Conservation (phyloP, 1,140 invertebrate species). For the Pseudoatta argentina region DNA sequence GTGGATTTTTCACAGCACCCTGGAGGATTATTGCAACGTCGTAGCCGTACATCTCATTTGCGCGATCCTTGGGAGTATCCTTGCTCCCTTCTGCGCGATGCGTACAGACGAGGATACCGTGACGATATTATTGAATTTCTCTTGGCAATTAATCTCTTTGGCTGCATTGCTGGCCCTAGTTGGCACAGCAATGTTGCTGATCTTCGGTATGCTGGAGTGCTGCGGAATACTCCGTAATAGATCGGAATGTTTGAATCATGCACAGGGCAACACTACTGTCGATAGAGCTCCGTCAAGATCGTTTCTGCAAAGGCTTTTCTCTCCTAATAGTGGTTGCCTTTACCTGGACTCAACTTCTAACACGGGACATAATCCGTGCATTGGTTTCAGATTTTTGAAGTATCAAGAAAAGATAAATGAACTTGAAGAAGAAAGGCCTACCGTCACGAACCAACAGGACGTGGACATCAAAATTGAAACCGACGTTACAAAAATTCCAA, state of each 20-base stretch:
- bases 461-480: neutral
- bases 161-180: constrained; percentile 61
- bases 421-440: neutral
- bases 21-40: constrained; percentile 80
- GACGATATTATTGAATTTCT: constrained; percentile 64
- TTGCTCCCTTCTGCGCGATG: constrained; percentile 65
- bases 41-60: constrained; percentile 71
- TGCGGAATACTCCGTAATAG: constrained; percentile 72
- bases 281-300: constrained; percentile 48
- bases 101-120: neutral
- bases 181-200: constrained; percentile 41
- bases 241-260: constrained; percentile 75
- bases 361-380: neutral
- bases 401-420: constrained; percentile 27
- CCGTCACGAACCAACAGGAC: neutral
- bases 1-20: constrained; percentile 70
- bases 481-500: neutral
- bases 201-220: constrained; percentile 64
- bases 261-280: constrained; percentile 59
- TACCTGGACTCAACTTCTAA: constrained; percentile 61
- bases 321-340: constrained; percentile 44
- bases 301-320: constrained; percentile 66
- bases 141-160: constrained; percentile 77
- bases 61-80: constrained; percentile 67
- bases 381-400: neutral